Percentiles rank a stretch among this genome's conserved stretches.
phyloP scores from a whole-genome alignment of 2,888 invertebrate genomes.

The Cancer borealis region DNA sequence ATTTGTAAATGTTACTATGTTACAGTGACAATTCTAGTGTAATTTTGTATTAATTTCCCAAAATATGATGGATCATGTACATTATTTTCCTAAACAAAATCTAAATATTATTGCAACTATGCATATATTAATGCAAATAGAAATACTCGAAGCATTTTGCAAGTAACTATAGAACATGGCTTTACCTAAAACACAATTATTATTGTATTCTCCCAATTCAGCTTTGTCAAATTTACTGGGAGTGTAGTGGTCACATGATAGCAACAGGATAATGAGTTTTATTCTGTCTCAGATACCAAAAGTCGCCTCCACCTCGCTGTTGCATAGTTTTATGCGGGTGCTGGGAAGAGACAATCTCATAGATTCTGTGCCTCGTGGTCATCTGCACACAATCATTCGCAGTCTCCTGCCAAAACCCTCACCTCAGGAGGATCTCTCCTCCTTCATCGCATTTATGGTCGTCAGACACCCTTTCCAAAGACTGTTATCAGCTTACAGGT shows the following conservation, averaged over 20 bases:
- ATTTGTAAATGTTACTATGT: no score
- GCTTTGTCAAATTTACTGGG: background rate
- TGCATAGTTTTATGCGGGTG: conserved; percentile 54
- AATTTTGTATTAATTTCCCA: no score
- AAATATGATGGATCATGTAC: no score
- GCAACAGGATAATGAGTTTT: background rate
- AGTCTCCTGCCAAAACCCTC: conserved; percentile 56
- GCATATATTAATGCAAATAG: no score
- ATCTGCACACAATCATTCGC: conserved; percentile 59
- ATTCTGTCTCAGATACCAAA: conserved; percentile 62
- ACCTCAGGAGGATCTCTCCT: conserved; percentile 44
- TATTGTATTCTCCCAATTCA: background rate
- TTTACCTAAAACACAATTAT: no score
- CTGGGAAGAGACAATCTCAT: conserved; percentile 36
- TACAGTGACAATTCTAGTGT: no score
- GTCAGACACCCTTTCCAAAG: conserved; percentile 76
- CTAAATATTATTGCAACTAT: no score
- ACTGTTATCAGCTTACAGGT: conserved; percentile 76
- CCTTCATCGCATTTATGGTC: conserved; percentile 63
- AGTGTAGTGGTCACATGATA: background rate
- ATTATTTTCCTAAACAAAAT: no score
- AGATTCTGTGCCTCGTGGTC: background rate
- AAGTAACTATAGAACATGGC: no score
- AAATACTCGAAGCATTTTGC: no score
- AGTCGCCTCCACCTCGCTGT: conserved; percentile 70